Percentiles rank a stretch among this genome's conserved stretches.
Conservation (phyloP, 2,797 vertebrate species). For the Gymnopithys bicolor region DNA sequence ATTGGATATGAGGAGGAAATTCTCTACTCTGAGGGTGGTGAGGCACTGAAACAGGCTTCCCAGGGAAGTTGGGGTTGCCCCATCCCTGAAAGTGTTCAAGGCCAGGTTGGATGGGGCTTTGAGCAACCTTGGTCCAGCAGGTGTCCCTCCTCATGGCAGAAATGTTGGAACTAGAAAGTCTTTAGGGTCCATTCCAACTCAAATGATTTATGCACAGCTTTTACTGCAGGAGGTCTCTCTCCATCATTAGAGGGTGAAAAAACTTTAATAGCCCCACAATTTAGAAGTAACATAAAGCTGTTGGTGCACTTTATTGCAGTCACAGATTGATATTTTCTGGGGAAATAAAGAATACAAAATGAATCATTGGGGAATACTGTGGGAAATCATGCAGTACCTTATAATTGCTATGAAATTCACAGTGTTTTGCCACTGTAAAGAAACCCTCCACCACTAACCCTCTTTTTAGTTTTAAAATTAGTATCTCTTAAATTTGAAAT, state of each 20-base stretch:
- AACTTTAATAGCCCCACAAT: not conserved
- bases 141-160: rapidly evolving
- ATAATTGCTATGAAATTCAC: not conserved
- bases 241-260: not conserved
- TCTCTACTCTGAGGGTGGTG: not conserved
- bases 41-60: not conserved
- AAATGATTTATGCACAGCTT: not conserved
- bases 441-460: not conserved
- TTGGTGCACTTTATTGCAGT: not conserved
- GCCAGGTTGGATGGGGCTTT: not conserved
- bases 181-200: not conserved
- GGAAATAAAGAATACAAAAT: not conserved
- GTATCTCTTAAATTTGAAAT: not conserved
- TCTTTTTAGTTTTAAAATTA: not conserved
- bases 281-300: not conserved
- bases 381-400: not conserved
- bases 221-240: not conserved
- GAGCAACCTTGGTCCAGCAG: not conserved
- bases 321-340: not conserved
- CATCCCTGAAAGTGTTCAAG: not conserved
- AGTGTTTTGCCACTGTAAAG: not conserved
- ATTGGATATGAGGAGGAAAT: not conserved
- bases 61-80: not conserved
- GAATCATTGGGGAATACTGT: not conserved
- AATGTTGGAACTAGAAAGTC: not conserved